Percentiles rank a stretch among this genome's conserved stretches.
phyloP scores from a whole-genome alignment of 2,113 vertebrate genomes.

The Ameiurus melas region DNA sequence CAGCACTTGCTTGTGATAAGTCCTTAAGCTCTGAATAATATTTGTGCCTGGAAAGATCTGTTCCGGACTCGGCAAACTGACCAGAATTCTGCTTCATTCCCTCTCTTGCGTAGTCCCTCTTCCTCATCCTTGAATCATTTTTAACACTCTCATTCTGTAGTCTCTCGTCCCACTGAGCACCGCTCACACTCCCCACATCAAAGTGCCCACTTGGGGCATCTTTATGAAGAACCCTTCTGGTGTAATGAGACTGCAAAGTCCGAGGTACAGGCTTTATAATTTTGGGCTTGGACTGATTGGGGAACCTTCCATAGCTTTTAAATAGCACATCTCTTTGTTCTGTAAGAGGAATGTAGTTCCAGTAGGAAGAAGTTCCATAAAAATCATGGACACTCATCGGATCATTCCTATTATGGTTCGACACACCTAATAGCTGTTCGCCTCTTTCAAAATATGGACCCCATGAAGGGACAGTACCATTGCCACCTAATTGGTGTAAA shows the following conservation, averaged over 20 bases:
- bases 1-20: neutral
- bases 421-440: neutral
- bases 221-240: neutral
- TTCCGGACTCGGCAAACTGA: neutral
- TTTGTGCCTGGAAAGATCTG: conserved; percentile 16
- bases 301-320: conserved; percentile 24
- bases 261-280: conserved; percentile 40
- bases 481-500: conserved; percentile 5
- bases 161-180: conserved; percentile 15
- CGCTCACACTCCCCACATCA: conserved; percentile 3
- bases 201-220: neutral
- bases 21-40: conserved; percentile 8
- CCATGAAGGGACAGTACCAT: conserved; percentile 10
- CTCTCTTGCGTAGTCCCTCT: conserved; percentile 21
- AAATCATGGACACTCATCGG: conserved; percentile 11
- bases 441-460: conserved; percentile 4
- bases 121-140: conserved; percentile 48
- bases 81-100: conserved; percentile 11
- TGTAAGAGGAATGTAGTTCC: conserved; percentile 9
- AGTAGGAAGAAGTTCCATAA: conserved; percentile 17
- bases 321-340: conserved; percentile 18
- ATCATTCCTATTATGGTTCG: conserved; percentile 9
- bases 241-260: conserved; percentile 16
- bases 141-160: conserved; percentile 19
- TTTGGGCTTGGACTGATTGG: conserved; percentile 17